Base-by-base conservation (phyloP, 2,888 invertebrate species). In the Tetranychus piercei region DNA sequence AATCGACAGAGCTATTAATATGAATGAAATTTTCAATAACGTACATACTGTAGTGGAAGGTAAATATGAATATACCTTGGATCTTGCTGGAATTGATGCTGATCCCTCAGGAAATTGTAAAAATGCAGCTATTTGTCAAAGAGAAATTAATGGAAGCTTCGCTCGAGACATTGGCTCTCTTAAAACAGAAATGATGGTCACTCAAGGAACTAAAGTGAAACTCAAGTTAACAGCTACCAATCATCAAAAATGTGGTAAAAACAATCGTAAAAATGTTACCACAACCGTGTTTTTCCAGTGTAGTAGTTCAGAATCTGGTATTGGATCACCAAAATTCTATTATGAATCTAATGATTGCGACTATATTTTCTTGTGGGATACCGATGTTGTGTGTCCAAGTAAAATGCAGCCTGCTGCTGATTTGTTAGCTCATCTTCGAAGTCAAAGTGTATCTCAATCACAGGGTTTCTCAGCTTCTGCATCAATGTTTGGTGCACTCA, bases 311-410 rank as follows among this genome's bases (percentile, higher is more conserved):
- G 69, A 69, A 23, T 74, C 74, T 67, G 77, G 76, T 18, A 65
- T 71, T 23, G 77, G 78, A 66, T 23, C 44, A n/a, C 78, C 78
- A 11, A 15, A 44, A 6, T 78, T 78, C 71, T 22, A 76, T 3
- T 78, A 77, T 69, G 78, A 78, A 74, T 76, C 77, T 74, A 75
- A 77, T 18, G 74, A 78, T 66, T 78, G 78, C 76, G 78, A 78
- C 73, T 78, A 78, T 73, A 22, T 76, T 3, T 78, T 78, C 77
- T 64, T 76, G 20, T 78, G 78, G 78, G 75, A 76, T 44, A 78
- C 78, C 11, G 23, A 64, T 9, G 70, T 44, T 3, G 76, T 77
- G 3, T 78, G 78, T 69, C 74, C 76, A 69, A 11, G 34, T 9
- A 69, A 69, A 11, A 69, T 69, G 69, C 11, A 20, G 22, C 11